Conservation (phyloP, 2,797 vertebrate species). For the Hydrocynus forskahlii region DNA sequence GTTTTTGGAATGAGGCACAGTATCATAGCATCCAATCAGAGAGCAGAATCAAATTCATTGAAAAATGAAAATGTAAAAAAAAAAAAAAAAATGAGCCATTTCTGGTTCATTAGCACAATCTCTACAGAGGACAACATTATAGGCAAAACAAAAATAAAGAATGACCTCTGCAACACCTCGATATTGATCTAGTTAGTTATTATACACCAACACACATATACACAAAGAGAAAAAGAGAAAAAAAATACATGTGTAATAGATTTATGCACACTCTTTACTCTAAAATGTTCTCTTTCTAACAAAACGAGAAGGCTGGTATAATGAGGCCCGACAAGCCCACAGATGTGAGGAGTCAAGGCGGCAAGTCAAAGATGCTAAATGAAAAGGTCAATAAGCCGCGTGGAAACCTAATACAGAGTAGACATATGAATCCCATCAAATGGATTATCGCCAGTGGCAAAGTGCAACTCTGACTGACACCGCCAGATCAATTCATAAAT, state of each 20-base stretch:
- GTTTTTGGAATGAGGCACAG: no score
- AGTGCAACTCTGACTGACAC: conserved; percentile 70
- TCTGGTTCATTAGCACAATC: no score
- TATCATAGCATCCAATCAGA: no score
- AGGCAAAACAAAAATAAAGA: no score
- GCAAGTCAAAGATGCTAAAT: conserved; percentile 66
- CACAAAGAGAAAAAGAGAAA: background rate
- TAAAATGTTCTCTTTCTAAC: conserved; percentile 64
- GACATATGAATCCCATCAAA: conserved; percentile 77
- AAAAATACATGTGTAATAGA: background rate
- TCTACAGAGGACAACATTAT: no score
- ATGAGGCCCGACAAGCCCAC: conserved; percentile 69
- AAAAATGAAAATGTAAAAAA: no score
- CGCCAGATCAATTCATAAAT: conserved; percentile 77
- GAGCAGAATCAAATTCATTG: no score
- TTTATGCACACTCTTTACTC: conserved; percentile 38
- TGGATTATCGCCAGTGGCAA: conserved; percentile 76
- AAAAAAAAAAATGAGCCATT: no score
- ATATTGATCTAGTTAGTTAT: background rate
- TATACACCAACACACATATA: background rate
- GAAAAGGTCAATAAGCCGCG: conserved; percentile 81
- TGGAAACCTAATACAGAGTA: conserved; percentile 77
- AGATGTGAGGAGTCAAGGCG: conserved; percentile 67
- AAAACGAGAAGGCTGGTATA: conserved; percentile 65
- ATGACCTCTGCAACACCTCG: no score